A percentile compares a stretch with the other conserved stretches of the same genome.
Conservation (phyloP, 2,113 vertebrate species). For the Thryonomys swinderianus region DNA sequence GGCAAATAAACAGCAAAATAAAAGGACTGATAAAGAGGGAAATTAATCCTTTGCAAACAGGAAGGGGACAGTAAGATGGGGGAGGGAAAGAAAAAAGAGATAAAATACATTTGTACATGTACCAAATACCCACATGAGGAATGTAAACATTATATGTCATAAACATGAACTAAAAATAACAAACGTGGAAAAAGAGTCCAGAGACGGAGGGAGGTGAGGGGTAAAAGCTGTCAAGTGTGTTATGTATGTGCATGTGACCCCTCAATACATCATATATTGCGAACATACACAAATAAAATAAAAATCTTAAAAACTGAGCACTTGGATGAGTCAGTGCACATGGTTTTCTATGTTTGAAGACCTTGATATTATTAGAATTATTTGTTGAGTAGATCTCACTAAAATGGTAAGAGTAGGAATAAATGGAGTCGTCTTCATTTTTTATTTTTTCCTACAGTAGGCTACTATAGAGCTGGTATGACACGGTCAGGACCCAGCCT, state of each 20-base stretch:
- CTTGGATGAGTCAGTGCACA: neutral
- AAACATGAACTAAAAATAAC: neutral
- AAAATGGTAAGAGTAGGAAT: neutral
- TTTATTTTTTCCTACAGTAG: neutral
- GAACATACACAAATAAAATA: neutral
- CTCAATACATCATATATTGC: neutral
- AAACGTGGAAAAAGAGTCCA: neutral
- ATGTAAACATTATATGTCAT: neutral
- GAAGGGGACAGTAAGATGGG: neutral
- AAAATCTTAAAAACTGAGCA: neutral
- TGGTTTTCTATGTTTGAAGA: neutral
- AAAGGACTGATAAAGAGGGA: neutral
- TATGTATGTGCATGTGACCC: neutral
- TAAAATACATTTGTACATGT: neutral
- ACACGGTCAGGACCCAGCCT: neutral
- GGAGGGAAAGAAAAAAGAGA: neutral
- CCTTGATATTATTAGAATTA: neutral
- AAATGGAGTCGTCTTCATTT: neutral
- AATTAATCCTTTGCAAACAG: neutral
- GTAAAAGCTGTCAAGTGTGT: neutral
- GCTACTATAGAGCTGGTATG: neutral
- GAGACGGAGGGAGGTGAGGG: neutral
- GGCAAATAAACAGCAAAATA: neutral
- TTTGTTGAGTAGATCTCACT: neutral
- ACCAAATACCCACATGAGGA: neutral